Base-by-base conservation (phyloP, 92 coral and sea anemone species). In the Phenganax marumi region DNA sequence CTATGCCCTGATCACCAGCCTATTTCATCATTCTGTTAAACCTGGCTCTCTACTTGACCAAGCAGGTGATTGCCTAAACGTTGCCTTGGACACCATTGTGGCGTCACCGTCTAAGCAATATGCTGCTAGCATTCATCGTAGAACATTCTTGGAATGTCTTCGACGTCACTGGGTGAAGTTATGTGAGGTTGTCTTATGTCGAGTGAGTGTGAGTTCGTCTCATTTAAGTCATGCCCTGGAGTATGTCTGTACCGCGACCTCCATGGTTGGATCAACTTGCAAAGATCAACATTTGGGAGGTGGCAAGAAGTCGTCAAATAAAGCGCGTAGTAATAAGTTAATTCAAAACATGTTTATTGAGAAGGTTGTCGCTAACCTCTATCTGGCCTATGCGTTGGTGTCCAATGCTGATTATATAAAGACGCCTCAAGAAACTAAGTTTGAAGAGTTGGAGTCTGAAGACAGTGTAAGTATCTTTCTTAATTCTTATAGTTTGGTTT, bases 101-200 rank as follows among this genome's bases (percentile, higher is more conserved):
- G 68, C 83, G 49, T 78, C 70, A 17, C 60, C 83, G 3, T 50
- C 60, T 43, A 65, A 22, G 48, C 22, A 13, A 8, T 39, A 25
- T 49, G 72, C 57, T 11, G 46, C 21, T 47, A 46, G 52, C 47
- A 46, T 78, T 10, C 58, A 60, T 22, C 43, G 19, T 8, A 65
- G 83, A 24, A 62, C 52, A 10, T 78, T 78, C 73, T 62, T 78
- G 16, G 83, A 78, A 23, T 78, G 71, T 10, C 52, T 50, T 23
- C 52, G 89, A 75, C 82, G 90, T 61, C 92, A 91, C 6, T 92
- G 97, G 98, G 87, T 90, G 19, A 85, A 84, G 60, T 87, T 94
- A 12, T 92, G 87, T 3, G 93, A 90, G 68, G 73, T 90, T 65
- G 90, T 89, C 6, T 39, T 93, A 52, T 81, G 88, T 49, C 89